Conservation (phyloP, 2,888 invertebrate genomes). For the Phaonia tiefii region DNA sequence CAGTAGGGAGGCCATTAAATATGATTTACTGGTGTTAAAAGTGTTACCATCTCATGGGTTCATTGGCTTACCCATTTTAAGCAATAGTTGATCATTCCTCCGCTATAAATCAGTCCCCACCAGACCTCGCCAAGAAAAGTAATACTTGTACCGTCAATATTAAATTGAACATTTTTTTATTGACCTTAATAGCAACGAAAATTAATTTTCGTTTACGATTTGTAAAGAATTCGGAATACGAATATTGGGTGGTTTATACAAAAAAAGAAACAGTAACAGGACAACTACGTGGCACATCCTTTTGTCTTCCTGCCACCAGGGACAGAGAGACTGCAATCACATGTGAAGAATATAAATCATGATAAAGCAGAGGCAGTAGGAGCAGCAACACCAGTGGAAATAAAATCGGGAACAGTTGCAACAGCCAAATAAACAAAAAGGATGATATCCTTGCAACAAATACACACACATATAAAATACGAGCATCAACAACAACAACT, state of each 20-base stretch:
- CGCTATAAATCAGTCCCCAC: not conserved
- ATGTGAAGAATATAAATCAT: conserved; percentile 60
- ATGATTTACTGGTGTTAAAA: not conserved
- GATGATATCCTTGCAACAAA: not conserved
- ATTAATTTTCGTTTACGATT: conserved; percentile 62
- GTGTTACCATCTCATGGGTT: not conserved
- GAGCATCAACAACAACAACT: conserved; percentile 33
- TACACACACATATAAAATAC: no score
- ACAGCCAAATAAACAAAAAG: conserved; percentile 6
- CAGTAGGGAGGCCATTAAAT: no score
- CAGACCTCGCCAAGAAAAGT: no score
- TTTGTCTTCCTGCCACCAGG: not conserved
- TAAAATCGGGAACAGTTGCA: not conserved
- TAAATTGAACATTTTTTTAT: conserved; percentile 49
- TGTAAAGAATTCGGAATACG: conserved; percentile 21
- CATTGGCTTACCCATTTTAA: not conserved
- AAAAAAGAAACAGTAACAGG: conserved; percentile 21
- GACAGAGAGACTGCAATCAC: conserved; percentile 11
- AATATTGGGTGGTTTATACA: not conserved
- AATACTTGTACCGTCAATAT: no score
- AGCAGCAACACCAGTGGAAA: not conserved
- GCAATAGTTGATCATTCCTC: not conserved
- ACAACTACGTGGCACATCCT: not conserved
- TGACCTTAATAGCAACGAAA: conserved; percentile 53
- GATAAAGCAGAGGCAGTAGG: conserved; percentile 11